phyloP scores from a whole-genome alignment of 1,140 invertebrate genomes.

The Metaphire vulgaris region DNA sequence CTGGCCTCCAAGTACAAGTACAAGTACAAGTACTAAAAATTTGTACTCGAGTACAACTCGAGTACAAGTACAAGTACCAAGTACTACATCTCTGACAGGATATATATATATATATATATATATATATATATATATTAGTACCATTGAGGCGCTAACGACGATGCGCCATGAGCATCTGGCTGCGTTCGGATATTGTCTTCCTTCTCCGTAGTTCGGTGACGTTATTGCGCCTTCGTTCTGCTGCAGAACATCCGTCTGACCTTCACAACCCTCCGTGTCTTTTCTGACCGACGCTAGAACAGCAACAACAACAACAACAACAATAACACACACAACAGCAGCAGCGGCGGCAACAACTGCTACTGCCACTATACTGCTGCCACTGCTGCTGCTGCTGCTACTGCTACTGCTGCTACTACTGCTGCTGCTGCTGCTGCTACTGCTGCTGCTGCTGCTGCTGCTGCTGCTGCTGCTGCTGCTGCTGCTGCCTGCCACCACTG shows the following conservation, averaged over 20 bases:
- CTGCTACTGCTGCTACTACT: conserved; percentile 8
- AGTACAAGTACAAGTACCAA: too few relatives aligned
- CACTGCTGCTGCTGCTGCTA: too few relatives aligned
- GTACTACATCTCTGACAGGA: too few relatives aligned
- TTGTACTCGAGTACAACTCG: too few relatives aligned
- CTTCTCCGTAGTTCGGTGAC: background rate
- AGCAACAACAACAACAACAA: background rate
- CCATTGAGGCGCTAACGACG: background rate
- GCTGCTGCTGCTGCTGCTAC: conserved; percentile 8
- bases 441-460: conserved; percentile 8
- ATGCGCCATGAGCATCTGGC: background rate
- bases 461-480: conserved; percentile 8
- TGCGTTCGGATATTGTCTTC: background rate
- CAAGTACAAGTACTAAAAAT: too few relatives aligned
- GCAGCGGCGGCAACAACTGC: too few relatives aligned
- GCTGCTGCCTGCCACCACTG: too few relatives aligned
- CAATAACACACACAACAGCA: too few relatives aligned
- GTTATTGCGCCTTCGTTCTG: background rate
- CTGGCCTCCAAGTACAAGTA: too few relatives aligned
- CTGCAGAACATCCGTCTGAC: background rate
- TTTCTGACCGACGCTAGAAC: background rate
- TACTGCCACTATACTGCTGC: too few relatives aligned
- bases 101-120: too few relatives aligned
- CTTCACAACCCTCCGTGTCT: background rate
- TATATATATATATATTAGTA: too few relatives aligned